Evolutionary conservation across 2,113 vertebrate species (phyloP).

Genomic region (Lasiurus borealis): DNA sequence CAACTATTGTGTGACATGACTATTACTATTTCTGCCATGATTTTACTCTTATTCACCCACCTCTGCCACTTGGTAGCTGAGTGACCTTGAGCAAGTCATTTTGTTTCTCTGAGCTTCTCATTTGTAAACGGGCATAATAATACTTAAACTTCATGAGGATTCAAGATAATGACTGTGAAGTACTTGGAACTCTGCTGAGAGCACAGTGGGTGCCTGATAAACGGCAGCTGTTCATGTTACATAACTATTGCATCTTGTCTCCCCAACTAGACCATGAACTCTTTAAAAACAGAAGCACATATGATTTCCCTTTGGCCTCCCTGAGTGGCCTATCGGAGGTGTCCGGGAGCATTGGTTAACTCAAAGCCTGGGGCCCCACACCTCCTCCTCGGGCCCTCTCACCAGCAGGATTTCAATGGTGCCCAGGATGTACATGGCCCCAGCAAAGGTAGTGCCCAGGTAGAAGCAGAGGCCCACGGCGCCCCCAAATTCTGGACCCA

Average conservation of each 20-base stretch:
- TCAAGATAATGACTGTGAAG: slow-evolving; percentile 62
- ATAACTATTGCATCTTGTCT: slow-evolving; percentile 71
- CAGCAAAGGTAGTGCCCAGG: slow-evolving; percentile 97
- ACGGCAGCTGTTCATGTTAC: slow-evolving; percentile 70
- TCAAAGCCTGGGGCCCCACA: slow-evolving; percentile 12
- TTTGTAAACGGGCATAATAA: slow-evolving; percentile 60
- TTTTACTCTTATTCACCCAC: background rate
- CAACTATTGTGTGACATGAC: background rate
- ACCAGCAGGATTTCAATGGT: slow-evolving; percentile 99
- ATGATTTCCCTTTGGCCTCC: slow-evolving; percentile 36
- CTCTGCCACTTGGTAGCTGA: background rate
- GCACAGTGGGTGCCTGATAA: slow-evolving; percentile 67
- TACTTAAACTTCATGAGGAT: slow-evolving; percentile 53
- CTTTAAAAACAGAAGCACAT: slow-evolving; percentile 46
- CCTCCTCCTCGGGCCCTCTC: slow-evolving; percentile 77
- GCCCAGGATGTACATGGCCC: slow-evolving; percentile 99
- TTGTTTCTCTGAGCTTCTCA: slow-evolving; percentile 54
- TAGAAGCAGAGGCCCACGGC: slow-evolving; percentile 99
- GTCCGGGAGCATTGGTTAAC: background rate
- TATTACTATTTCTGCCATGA: background rate
- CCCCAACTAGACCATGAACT: slow-evolving; percentile 57
- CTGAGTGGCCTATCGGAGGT: background rate
- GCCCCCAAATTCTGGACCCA: slow-evolving; percentile 98
- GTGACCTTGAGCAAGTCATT: slow-evolving; percentile 60
- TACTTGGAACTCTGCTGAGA: slow-evolving; percentile 60